Evolutionary conservation across 1,140 invertebrate species (phyloP).

Genomic region (Caenorhabditis tropicalis): DNA sequence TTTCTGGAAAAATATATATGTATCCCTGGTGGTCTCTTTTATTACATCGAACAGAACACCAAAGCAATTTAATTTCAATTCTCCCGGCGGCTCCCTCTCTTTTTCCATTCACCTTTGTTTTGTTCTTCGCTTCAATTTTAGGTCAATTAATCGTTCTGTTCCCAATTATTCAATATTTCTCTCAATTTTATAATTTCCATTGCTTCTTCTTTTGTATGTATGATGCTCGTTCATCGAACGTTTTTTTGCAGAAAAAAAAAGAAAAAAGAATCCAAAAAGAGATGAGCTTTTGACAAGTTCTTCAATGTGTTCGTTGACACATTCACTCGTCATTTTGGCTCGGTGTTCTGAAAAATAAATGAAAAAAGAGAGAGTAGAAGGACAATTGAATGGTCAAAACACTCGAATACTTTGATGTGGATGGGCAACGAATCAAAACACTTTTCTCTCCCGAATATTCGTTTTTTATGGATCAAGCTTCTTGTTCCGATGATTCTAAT

Average conservation of each 20-base stretch:
- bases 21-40: background rate
- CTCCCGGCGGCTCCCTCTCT: too few species aligned
- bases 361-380: background rate
- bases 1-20: background rate
- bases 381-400: background rate
- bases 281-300: background rate
- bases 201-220: background rate
- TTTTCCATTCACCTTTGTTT: background rate
- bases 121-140: background rate
- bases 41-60: background rate
- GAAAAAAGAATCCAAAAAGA: background rate
- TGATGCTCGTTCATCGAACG: background rate
- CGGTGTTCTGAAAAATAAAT: background rate
- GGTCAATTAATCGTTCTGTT: background rate
- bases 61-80: constrained; percentile 19
- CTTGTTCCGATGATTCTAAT: background rate
- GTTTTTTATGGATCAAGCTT: background rate
- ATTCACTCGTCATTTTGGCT: background rate
- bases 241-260: background rate
- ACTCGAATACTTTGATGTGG: background rate
- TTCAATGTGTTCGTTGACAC: constrained; percentile 23
- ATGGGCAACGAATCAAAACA: background rate
- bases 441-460: background rate
- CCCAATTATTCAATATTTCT: too few species aligned
- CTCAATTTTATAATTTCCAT: background rate